Evolutionary conservation across 2,113 vertebrate genomes (phyloP), one percentile per base, ranked within the genome.

Genomic region (Saguinus imperator): DNA sequence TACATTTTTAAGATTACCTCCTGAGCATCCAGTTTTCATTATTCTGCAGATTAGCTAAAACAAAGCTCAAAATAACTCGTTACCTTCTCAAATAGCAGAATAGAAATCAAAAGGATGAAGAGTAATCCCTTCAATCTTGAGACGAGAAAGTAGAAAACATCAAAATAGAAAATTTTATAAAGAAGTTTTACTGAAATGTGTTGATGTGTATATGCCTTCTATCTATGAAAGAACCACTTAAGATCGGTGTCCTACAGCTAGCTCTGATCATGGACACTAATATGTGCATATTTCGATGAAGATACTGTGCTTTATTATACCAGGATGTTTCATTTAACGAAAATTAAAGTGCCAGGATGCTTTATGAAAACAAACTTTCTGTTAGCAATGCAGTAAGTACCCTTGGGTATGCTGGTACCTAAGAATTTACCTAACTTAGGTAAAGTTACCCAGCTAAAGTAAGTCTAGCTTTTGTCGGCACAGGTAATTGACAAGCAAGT

Each of bases 1-100:
- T 32, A 58, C 82, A 66, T 73, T 91, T 68, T 68, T 76, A 91
- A 95, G 55, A 95, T 91, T 70, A 58, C 32, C 37, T 79, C 64
- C 70, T 1, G 12, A 70, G n/a, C 17, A 73, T 70, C 20, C 35
- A 37, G 21, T 75, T 64, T 82, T 88, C n/a, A 68, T 20, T 45
- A 86, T 8, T 81, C n/a, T 83, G 6, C 29, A 79, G 94, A 75
- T 50, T 50, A 57, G 37, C 55, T 88, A 88, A 87, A 92, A 40
- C 35, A 52, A 80, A 85, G 57, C 37, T 88, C 29, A 91, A 73
- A 89, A 45, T 86, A 73, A 61, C 18, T 94, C 32, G 8, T 40
- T 91, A 64, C 2, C 4, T 32, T 84, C 58, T 84, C 4, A 18
- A 91, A 96, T 87, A 82, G 14, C 58, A 57, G 21, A 89, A 70